Evolutionary conservation across 2,113 vertebrate species (phyloP).

Genomic region (Boulengeromyrus knoepffleri): DNA sequence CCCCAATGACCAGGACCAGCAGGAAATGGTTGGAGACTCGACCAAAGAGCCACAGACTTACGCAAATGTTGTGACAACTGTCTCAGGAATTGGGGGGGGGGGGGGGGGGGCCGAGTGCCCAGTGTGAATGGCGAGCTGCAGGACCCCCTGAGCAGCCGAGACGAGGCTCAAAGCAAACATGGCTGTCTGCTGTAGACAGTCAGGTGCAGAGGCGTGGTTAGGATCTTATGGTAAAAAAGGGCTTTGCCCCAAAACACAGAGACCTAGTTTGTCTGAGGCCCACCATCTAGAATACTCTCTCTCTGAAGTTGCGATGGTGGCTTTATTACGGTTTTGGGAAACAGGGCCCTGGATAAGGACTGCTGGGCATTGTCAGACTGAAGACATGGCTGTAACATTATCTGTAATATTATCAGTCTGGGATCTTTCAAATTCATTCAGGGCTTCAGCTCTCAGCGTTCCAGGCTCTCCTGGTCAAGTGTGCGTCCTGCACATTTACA

Average conservation of each 20-base stretch:
- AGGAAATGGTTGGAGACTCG: not conserved
- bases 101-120: not conserved
- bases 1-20: not conserved
- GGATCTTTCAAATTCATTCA: not conserved
- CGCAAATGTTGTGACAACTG: not conserved
- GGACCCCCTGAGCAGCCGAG: not conserved
- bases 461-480: not conserved
- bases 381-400: not conserved
- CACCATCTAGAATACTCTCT: not conserved
- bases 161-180: not conserved
- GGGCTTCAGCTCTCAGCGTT: not conserved
- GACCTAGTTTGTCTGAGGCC: not conserved
- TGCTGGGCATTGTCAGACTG: not conserved
- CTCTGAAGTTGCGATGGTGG: not conserved
- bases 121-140: not conserved
- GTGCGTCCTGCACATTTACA: not conserved
- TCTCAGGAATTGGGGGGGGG: not conserved
- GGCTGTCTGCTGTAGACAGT: not conserved
- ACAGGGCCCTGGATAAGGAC: not conserved
- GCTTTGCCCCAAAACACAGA: not conserved
- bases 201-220: not conserved
- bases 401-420: no score
- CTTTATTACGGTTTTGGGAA: not conserved
- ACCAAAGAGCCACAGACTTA: not conserved
- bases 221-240: not conserved